Evolutionary conservation across 2,888 invertebrate genomes (phyloP), one percentile per base, ranked within the genome.

Genomic region (Linyphia triangularis): DNA sequence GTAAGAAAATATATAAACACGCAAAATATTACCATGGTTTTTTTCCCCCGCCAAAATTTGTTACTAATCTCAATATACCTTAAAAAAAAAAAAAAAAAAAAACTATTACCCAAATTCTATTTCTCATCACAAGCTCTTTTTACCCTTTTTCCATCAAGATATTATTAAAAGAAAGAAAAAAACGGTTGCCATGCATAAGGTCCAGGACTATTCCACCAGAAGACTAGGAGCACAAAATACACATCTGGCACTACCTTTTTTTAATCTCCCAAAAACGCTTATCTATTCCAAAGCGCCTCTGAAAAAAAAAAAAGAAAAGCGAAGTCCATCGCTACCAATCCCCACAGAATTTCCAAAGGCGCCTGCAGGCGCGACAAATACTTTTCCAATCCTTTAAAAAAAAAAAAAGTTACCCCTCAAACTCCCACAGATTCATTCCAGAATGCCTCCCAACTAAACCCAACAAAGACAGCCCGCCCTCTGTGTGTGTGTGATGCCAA

Each of bases 401-500:
- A 16, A 59, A 33, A 33, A 33, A n/a, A n/a, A 13, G 13, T 16
- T 13, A 9, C 22, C 59, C 59, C 16, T 43, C 43, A 43, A 43
- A 43, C 16, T 51, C 72, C 72, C 7, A 26, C 19, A 24, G 28
- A 24, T 26, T 0, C 10, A 16, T 4, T 24, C 22, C 26, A 4
- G 33, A 33, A 33, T 33, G 33, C 26, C 28, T 7, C 24, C 19
- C 5, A n/a, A n/a, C n/a, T 9, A 4, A 33, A 6, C 33, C 37
- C 59, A 9, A 69, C 81, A 81, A 81, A 81, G 59, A 70, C 59
- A n/a, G 37, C 33, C 33, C 73, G 4, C 22, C 9, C 33, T 33
- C 33, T 33, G n/a, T n/a, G n/a, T n/a, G n/a, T n/a, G n/a, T n/a
- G n/a, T n/a, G n/a, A n/a, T n/a, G 6, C 63, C 51, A 28, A 51